Evolutionary conservation across 2,797 vertebrate genomes (phyloP).

Genomic region (Astyanax mexicanus): DNA sequence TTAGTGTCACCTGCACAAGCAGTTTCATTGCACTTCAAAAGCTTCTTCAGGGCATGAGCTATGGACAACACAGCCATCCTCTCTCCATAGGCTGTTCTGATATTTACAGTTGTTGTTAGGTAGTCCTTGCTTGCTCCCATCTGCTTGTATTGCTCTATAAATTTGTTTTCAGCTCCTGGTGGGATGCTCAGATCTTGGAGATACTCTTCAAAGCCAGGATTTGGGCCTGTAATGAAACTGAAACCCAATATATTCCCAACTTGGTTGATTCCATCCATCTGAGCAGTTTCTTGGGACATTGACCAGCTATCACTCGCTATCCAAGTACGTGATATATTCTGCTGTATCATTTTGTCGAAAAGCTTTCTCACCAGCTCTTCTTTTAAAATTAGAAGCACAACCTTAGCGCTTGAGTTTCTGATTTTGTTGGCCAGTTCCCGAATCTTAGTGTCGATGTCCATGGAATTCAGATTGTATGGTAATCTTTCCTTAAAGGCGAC

Average conservation of each 20-base stretch:
- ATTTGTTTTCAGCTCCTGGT: conserved; percentile 66
- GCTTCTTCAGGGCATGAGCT: conserved; percentile 64
- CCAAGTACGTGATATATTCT: conserved; percentile 69
- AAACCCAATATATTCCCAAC: conserved; percentile 75
- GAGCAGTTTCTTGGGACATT: conserved; percentile 50
- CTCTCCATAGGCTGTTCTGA: conserved; percentile 46
- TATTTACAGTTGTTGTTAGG: conserved; percentile 54
- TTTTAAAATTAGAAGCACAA: conserved; percentile 72
- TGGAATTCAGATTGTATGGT: conserved; percentile 57
- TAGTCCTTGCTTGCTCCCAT: conserved; percentile 69
- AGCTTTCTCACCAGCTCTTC: conserved; percentile 62
- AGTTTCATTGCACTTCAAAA: conserved; percentile 67
- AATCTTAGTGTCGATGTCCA: conserved; percentile 29
- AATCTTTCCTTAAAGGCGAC: conserved; percentile 66
- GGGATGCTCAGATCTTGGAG: conserved; percentile 61
- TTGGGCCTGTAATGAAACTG: conserved; percentile 62
- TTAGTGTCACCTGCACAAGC: conserved; percentile 62
- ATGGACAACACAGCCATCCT: conserved; percentile 65
- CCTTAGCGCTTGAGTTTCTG: conserved; percentile 59
- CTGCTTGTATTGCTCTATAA: conserved; percentile 72
- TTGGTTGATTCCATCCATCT: conserved; percentile 66
- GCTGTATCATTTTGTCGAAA: conserved; percentile 68
- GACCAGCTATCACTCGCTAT: conserved; percentile 75
- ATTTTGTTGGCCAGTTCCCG: conserved; percentile 58
- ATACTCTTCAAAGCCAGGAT: conserved; percentile 66